These are phyloP conservation scores for Ctenomys sociabilis DNA, from an alignment of 2,113 vertebrate species.

Conservation along the genomic window DNA sequence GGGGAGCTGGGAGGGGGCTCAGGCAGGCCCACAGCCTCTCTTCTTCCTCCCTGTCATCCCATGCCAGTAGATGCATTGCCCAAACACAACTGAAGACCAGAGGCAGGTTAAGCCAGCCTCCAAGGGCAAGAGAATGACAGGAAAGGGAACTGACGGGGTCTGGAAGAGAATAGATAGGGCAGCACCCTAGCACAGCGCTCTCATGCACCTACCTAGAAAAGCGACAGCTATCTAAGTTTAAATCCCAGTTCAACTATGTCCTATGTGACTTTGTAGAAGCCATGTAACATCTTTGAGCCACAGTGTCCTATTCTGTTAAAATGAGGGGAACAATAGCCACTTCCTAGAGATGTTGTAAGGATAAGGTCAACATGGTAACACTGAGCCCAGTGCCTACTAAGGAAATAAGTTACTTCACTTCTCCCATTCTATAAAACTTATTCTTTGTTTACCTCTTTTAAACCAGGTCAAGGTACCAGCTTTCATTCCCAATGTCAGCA, in stretches of 20 bases:
- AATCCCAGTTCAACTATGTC: background rate
- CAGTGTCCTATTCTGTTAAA: background rate
- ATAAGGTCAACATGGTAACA: background rate
- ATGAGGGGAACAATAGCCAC: background rate
- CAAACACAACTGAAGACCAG: background rate
- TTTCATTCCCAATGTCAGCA: constrained; percentile 28
- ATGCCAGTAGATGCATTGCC: background rate
- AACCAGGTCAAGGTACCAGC: background rate
- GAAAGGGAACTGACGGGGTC: background rate
- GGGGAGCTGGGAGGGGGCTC: background rate
- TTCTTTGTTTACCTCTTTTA: constrained; percentile 38
- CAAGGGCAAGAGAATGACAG: background rate
- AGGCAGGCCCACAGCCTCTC: background rate
- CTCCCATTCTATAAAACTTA: background rate
- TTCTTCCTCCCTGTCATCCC: background rate
- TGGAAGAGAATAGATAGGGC: background rate
- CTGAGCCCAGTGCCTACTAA: background rate
- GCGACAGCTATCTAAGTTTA: background rate
- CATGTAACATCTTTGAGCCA: background rate
- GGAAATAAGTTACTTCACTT: background rate
- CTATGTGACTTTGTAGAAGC: background rate
- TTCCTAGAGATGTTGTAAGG: background rate
- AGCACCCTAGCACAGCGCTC: background rate
- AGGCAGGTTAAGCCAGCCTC: background rate
- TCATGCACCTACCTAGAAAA: background rate